A percentile compares a stretch with the other conserved stretches of the same genome.
Conservation (phyloP, 2,888 invertebrate species). For the Lumbricus terrestris region DNA sequence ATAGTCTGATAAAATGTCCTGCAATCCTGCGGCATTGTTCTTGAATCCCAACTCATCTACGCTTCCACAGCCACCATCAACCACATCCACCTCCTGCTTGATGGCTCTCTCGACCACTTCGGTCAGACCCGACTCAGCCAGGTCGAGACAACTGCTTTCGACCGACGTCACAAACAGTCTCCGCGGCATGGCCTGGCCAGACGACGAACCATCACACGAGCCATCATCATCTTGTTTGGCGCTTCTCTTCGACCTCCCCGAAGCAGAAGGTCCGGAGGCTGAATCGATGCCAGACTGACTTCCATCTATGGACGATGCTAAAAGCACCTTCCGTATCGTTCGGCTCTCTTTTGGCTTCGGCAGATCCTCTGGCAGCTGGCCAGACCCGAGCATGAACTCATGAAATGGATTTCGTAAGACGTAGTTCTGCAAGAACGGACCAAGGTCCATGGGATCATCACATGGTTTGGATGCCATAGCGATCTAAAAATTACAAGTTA, state of each 20-base stretch:
- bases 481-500: not conserved
- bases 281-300: not conserved
- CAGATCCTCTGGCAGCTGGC: not conserved
- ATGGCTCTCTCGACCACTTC: not conserved
- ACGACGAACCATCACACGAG: not conserved
- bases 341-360: not conserved
- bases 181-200: not conserved
- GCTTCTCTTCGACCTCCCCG: not conserved
- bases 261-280: not conserved
- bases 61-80: not conserved
- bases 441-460: slow-evolving; percentile 41
- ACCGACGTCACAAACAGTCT: not conserved
- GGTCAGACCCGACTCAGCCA: not conserved
- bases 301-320: not conserved
- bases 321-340: not conserved
- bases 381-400: slow-evolving; percentile 4
- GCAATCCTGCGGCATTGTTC: not conserved
- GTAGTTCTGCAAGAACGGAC: slow-evolving; percentile 39
- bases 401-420: slow-evolving; percentile 39
- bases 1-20: not conserved
- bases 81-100: not conserved
- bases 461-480: slow-evolving; percentile 22
- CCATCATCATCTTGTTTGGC: not conserved
- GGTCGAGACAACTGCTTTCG: not conserved
- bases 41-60: not conserved